phyloP scores from a whole-genome alignment of 2,888 invertebrate genomes.

The Hipparchia semele region DNA sequence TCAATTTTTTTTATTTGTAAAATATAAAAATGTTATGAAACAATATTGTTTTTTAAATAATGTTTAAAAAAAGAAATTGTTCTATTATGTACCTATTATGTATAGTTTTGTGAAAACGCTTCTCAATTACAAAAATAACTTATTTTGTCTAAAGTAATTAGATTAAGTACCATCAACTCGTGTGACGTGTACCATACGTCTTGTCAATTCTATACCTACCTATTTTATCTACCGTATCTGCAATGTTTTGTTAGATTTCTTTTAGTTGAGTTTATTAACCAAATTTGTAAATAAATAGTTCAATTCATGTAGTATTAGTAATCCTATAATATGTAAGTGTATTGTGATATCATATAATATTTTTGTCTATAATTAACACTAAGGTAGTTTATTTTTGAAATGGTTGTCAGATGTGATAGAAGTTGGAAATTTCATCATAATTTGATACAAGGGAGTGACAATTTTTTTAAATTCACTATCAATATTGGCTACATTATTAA shows the following conservation, averaged over 20 bases:
- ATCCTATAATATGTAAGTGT: conserved; percentile 54
- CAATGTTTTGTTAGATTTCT: conserved; percentile 14
- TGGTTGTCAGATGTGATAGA: conserved; percentile 39
- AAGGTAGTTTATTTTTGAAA: conserved; percentile 49
- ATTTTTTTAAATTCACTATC: conserved; percentile 26
- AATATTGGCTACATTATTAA: conserved; percentile 28
- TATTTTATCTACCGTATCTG: neutral
- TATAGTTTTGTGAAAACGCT: no score
- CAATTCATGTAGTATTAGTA: conserved; percentile 61
- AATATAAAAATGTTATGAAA: no score
- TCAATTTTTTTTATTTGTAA: no score
- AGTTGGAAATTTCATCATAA: conserved; percentile 15
- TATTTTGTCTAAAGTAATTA: neutral
- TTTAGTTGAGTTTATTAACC: conserved; percentile 41
- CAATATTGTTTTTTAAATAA: no score
- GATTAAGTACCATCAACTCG: neutral
- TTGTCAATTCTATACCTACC: no score
- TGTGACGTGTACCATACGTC: neutral
- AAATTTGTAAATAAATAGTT: conserved; percentile 76
- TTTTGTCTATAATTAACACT: conserved; percentile 51
- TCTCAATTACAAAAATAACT: no score
- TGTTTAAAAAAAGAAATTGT: no score
- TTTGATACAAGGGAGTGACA: conserved; percentile 24
- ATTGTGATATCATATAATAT: conserved; percentile 68
- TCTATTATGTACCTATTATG: no score